A percentile compares a stretch with the other conserved stretches of the same genome.
Evolutionary conservation across 2,797 vertebrate genomes (phyloP).

Genomic region (Triplophysa bombifrons): DNA sequence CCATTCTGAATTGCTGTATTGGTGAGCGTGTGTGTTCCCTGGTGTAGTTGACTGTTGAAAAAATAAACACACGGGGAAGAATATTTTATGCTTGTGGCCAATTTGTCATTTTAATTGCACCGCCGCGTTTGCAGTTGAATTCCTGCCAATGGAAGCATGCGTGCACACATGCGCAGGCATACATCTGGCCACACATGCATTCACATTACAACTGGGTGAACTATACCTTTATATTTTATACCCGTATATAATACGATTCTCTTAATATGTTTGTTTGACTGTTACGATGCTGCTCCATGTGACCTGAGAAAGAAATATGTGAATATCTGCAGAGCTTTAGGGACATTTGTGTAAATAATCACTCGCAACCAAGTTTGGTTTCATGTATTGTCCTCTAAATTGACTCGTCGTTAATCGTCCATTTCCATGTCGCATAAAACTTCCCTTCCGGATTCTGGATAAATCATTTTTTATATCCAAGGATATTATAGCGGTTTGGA

Average conservation of each 20-base stretch:
- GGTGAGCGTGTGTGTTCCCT: not conserved
- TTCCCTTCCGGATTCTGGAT: slow-evolving; percentile 4
- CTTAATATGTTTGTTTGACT: no score
- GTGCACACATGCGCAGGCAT: not conserved
- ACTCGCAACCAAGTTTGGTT: not conserved
- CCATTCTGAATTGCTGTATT: slow-evolving; percentile 7
- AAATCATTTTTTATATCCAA: not conserved
- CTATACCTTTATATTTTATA: not conserved
- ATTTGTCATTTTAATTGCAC: slow-evolving; percentile 53
- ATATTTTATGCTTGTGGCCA: slow-evolving; percentile 30
- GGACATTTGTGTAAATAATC: not conserved
- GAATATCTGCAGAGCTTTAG: not conserved
- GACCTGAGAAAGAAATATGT: not conserved
- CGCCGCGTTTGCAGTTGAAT: slow-evolving; percentile 29
- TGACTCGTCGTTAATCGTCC: slow-evolving; percentile 18
- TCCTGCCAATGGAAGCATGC: slow-evolving; percentile 23
- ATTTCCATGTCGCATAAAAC: slow-evolving; percentile 7
- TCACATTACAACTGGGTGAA: not conserved
- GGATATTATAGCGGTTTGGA: slow-evolving; percentile 4
- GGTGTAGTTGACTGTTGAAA: slow-evolving; percentile 12
- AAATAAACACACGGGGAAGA: slow-evolving; percentile 31
- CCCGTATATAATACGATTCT: no score
- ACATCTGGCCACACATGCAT: not conserved
- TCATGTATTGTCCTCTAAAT: slow-evolving; percentile 6
- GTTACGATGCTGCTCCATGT: not conserved